Base-by-base conservation (phyloP, 2,113 vertebrate species). In the Hystrix brachyura region DNA sequence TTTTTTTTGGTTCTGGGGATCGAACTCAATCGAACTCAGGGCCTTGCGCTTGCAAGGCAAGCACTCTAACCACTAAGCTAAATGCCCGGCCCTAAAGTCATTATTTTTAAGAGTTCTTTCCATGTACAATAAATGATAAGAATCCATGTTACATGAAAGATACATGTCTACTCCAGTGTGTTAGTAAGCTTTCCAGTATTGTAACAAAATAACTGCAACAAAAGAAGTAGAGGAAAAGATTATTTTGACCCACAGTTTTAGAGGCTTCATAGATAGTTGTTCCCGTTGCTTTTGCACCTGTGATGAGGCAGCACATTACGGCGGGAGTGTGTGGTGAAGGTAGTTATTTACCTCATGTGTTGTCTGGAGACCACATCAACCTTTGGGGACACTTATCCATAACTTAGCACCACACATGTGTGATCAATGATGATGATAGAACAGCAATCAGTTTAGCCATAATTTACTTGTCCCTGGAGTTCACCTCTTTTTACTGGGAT, bases 291-390 rank as follows among this genome's bases (percentile, higher is more conserved):
- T 85, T 51, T 76, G 1, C 13, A 14, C 7, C 10, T 60, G 53
- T n/a, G 10, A 4, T 57, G 62, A 59, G 14, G 74, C 8, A 25
- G 17, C 18, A 32, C 2, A 1, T 11, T 12, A 53, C 53, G 43
- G 7, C 34, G 64, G 43, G 43, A 55, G 8, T 65, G 21, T 27
- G 38, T 29, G 29, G 5, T 14, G 2, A 0, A 8, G 32, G n/a
- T 48, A 79, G 5, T 21, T 34, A 0, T 23, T 65, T 43, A 62
- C 13, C 18, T 57, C 13, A 11, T 32, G 18, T 29, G 34, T 78
- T 32, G 9, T 3, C 8, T 57, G 2, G 5, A 7, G 4, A 10
- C 13, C 21, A 55, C 4, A 14, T 32, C 14, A 29, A 15, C 9
- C 34, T 34, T 65, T 64, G 29, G 27, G 7, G 11, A 76, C 4